A percentile compares a stretch with the other conserved stretches of the same genome.
phyloP scores from a whole-genome alignment of 2,888 invertebrate genomes.

The Ophion costatus region DNA sequence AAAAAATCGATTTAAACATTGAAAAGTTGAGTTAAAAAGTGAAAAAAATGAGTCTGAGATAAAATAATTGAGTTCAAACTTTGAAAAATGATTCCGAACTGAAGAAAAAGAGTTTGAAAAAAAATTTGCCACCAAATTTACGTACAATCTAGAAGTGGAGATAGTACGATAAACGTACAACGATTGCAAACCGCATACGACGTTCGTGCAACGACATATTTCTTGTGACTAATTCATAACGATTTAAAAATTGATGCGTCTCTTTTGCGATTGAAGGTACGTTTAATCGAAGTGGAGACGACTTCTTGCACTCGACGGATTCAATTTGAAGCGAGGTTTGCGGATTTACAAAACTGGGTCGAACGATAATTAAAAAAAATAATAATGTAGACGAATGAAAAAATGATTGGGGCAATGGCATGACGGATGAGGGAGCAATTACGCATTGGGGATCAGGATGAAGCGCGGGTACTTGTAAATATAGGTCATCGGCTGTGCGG shows the following conservation, averaged over 20 bases:
- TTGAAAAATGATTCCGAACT: too few relatives aligned
- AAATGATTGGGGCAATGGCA: constrained; percentile 17
- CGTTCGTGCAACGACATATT: neutral
- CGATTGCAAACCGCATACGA: neutral
- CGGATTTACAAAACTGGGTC: constrained; percentile 14
- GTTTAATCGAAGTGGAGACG: neutral
- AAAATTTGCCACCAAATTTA: too few relatives aligned
- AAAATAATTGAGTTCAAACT: too few relatives aligned
- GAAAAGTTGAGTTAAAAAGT: too few relatives aligned
- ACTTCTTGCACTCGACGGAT: neutral
- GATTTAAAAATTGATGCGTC: neutral
- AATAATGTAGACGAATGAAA: constrained; percentile 9
- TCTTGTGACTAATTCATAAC: neutral
- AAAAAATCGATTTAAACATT: too few relatives aligned
- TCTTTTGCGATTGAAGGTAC: neutral
- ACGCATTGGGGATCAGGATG: constrained; percentile 21
- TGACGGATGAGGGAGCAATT: constrained; percentile 20
- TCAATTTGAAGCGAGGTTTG: neutral
- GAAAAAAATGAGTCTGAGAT: too few relatives aligned
- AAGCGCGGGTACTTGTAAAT: constrained; percentile 13
- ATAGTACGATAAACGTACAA: too few relatives aligned
- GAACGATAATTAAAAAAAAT: constrained; percentile 13
- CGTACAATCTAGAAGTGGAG: too few relatives aligned
- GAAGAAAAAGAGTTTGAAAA: too few relatives aligned
- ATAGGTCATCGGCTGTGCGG: constrained; percentile 5